Base-by-base conservation (phyloP, 2,888 invertebrate species). In the Cyaniris semiargus region DNA sequence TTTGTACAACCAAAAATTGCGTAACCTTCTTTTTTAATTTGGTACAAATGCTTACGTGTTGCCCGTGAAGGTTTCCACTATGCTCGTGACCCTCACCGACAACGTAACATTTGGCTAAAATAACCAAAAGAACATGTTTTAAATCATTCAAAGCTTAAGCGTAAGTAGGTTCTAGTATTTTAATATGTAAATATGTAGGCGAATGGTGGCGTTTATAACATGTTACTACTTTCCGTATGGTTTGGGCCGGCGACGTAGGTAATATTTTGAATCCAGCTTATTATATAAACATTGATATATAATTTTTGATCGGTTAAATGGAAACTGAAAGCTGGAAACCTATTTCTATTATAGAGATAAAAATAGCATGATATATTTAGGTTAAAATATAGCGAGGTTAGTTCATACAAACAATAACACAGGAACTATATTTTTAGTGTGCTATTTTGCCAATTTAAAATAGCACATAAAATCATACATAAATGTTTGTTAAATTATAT, bases 11-110 rank as follows among this genome's bases (percentile, higher is more conserved):
- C 81, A 85, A 82, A 86, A 93, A 93, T 93, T 94, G 93, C 93
- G 93, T 93, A 93, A 94, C 92, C 91, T 90, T 91, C 90, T 88
- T 91, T 91, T 87, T 86, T 87, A 88, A 83, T 89, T 90, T 87
- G 87, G 81, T 83, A 88, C 88, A 88, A 89, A 90, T 93, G 93
- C 94, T 92, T 93, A 94, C 94, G 94, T 94, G 94, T 93, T 92
- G 91, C 85, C 86, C 85, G 87, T 90, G 91, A 92, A 92, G 92
- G 90, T 92, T 91, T 90, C 85, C 85, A 87, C 88, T 88, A 85
- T 87, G 88, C 89, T 92, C 89, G 90, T 92, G 93, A 92, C 92
- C 92, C 90, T 90, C 90, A 84, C 84, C 84, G 85, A 83, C 82
- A 82, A 83, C 85, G 81, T 82, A 83, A 79, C 82, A 82, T 85